Percentiles rank a stretch among this genome's conserved stretches.
These are phyloP conservation scores for Caenorhabditis macrosperma DNA, from an alignment of 2,888 invertebrate species.

Conservation along the genomic window DNA sequence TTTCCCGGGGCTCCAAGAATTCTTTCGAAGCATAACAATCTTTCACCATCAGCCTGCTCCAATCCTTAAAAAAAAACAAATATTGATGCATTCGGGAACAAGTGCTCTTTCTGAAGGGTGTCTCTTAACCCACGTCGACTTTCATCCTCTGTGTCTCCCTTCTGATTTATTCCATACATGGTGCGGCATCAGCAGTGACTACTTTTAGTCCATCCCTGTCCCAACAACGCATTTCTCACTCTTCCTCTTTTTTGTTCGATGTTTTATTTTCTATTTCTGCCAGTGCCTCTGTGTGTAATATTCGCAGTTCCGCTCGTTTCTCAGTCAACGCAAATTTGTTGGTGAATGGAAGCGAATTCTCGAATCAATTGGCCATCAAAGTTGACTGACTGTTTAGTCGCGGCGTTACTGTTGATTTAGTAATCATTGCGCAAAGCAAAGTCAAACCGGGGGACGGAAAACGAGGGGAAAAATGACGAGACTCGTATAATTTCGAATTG, in stretches of 20 bases:
- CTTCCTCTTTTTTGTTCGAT: neutral
- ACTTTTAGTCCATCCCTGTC: neutral
- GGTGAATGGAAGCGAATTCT: conserved; percentile 5
- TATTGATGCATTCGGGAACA: no score
- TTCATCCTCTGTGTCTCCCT: no score
- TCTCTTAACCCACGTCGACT: no score
- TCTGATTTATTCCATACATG: no score
- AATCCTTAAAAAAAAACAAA: no score
- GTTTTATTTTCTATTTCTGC: neutral
- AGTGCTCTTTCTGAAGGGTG: no score
- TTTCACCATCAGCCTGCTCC: no score
- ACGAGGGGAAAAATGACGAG: conserved; percentile 9
- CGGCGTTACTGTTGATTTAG: conserved; percentile 52
- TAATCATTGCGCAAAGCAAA: conserved; percentile 44
- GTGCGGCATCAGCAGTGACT: no score
- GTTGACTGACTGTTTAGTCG: conserved; percentile 35
- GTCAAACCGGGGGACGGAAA: conserved; percentile 9
- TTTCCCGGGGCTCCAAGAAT: no score
- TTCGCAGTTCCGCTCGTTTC: neutral
- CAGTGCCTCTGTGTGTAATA: neutral
- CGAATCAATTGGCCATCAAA: conserved; percentile 13
- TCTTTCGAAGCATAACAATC: no score
- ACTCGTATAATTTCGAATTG: neutral
- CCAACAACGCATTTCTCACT: neutral
- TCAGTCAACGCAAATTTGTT: conserved; percentile 4